Evolutionary conservation across 2,888 invertebrate species (phyloP), one percentile per base, ranked within the genome.

Genomic region (Blastobasis lacticolella): DNA sequence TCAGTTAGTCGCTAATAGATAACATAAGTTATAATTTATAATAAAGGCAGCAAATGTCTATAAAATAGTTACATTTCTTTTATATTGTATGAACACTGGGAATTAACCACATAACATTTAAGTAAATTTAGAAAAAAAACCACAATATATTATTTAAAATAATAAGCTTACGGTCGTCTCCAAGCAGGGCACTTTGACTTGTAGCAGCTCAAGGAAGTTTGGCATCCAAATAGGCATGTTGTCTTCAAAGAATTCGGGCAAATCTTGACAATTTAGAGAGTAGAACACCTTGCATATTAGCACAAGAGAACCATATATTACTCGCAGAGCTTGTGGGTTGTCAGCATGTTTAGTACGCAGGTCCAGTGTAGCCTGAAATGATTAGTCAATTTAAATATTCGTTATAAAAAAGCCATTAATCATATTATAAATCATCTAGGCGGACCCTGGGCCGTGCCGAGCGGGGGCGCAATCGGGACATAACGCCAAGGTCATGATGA

Each of bases 191-290:
- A 96, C 94, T 77, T 97, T 93, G 0, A 90, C 89, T 53, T 92
- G 94, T 41, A 99, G 88, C 40, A 99, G 87, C 38, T 91, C 91
- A 49, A 96, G 92, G 64, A 99, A 95, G 67, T 96, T 92, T 0
- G 92, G 91, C 98, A 99, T 99, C 99, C 99, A 99, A 0, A 90
- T 91, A 36, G 90, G 89, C 94, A 99, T 97, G 77, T 98, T 97
- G 75, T 99, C 99, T 81, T 99, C 99, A 76, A 99, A 99, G 88
- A 96, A 98, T 85, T 99, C 99, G 0, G 99, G 99, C 62, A 99
- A 86, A 81, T 99, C 99, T 90, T 99, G 99, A 61, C 94, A 96
- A 81, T 99, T 99, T 23, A 99, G 90, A 0, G 98, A 98, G 81
- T 97, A 97, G 88, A 99, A 99, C 49, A 99, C 95, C 83, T 99